Evolutionary conservation across 2,888 invertebrate species (phyloP).

Genomic region (Lapara coniferarum): DNA sequence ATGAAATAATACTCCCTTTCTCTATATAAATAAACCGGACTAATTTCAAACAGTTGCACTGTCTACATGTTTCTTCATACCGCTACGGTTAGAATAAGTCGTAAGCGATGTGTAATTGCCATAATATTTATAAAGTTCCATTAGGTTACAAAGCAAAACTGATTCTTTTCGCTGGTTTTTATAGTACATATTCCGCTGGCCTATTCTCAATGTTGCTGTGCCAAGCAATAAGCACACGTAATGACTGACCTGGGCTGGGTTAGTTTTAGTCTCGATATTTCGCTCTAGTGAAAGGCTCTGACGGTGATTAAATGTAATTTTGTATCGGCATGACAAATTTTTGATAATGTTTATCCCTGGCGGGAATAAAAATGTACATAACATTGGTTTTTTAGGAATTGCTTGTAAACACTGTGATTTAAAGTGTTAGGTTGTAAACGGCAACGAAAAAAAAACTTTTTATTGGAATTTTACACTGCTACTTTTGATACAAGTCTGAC

Average conservation of each 20-base stretch:
- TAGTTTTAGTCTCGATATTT: neutral
- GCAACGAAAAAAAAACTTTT: slow-evolving; percentile 56
- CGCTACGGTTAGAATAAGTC: slow-evolving; percentile 34
- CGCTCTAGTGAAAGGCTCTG: neutral
- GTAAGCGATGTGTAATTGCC: slow-evolving; percentile 40
- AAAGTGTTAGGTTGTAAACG: slow-evolving; percentile 74
- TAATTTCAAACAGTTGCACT: neutral
- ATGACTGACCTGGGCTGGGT: neutral
- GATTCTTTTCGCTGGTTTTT: slow-evolving; percentile 21
- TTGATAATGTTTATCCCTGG: slow-evolving; percentile 51
- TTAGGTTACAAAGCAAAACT: slow-evolving; percentile 28
- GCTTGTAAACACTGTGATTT: slow-evolving; percentile 64
- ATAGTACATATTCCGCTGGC: slow-evolving; percentile 9
- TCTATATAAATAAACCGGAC: neutral
- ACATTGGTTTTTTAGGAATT: slow-evolving; percentile 54
- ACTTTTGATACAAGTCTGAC: slow-evolving; percentile 26
- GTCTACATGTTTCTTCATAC: slow-evolving; percentile 36
- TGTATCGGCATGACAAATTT: slow-evolving; percentile 57
- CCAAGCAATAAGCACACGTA: slow-evolving; percentile 44
- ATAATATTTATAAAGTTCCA: slow-evolving; percentile 31
- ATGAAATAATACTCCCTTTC: too few species aligned
- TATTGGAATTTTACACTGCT: slow-evolving; percentile 11
- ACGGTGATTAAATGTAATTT: slow-evolving; percentile 10
- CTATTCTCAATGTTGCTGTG: slow-evolving; percentile 53
- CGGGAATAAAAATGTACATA: slow-evolving; percentile 68